Evolutionary conservation across 2,888 invertebrate species (phyloP).

Genomic region (Drosophila seclusa): DNA sequence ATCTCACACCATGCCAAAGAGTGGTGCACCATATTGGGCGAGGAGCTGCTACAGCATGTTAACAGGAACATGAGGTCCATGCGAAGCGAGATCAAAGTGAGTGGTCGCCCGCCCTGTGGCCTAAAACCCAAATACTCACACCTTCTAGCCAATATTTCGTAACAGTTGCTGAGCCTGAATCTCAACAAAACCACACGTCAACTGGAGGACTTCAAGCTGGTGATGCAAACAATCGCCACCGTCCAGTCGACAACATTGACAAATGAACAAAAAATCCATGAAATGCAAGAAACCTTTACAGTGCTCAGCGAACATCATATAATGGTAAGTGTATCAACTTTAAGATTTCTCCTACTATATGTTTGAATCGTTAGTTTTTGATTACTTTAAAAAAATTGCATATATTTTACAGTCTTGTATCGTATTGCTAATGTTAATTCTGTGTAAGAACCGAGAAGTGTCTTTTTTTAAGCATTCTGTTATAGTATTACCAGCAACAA

Average conservation of each 20-base stretch:
- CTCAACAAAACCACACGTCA: constrained; percentile 92
- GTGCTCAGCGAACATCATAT: constrained; percentile 90
- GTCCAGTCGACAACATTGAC: constrained; percentile 91
- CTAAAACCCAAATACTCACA: not conserved
- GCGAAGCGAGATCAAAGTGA: constrained; percentile 89
- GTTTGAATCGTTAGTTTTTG: not conserved
- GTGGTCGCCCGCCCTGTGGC: constrained; percentile 51
- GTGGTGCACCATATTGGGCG: constrained; percentile 92
- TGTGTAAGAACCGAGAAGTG: not conserved
- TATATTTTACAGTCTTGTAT: not conserved
- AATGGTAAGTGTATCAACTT: constrained; percentile 85
- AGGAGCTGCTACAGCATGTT: constrained; percentile 89
- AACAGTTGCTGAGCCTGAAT: constrained; percentile 86
- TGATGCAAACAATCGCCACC: constrained; percentile 92
- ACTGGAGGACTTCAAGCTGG: constrained; percentile 92
- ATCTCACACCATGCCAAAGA: constrained; percentile 91
- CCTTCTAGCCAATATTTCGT: constrained; percentile 14
- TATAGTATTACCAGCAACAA: constrained; percentile 1
- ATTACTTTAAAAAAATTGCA: not conserved
- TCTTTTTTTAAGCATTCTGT: not conserved
- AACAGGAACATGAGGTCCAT: constrained; percentile 89
- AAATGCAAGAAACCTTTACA: constrained; percentile 91
- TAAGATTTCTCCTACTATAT: not conserved
- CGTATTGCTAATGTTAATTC: not conserved
- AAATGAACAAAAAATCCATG: constrained; percentile 90